phyloP scores from a whole-genome alignment of 2,113 vertebrate species.

The Procavia capensis region DNA sequence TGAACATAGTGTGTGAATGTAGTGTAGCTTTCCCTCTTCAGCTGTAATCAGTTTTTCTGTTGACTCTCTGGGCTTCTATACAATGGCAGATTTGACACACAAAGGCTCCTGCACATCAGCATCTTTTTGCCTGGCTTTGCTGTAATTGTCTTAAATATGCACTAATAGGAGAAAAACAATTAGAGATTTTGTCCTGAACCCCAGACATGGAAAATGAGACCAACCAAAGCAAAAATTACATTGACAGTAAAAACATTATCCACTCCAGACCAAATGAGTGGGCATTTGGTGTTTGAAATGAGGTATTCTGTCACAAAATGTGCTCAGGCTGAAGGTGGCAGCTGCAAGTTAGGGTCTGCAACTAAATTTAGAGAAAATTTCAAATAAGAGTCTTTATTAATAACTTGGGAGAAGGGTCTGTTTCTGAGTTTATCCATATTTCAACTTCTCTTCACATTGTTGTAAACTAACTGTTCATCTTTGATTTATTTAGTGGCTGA shows the following conservation, averaged over 20 bases:
- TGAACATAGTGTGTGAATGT: constrained; percentile 59
- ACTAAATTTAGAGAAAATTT: constrained; percentile 25
- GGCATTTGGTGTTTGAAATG: neutral
- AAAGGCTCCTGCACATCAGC: constrained; percentile 44
- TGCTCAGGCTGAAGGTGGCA: neutral
- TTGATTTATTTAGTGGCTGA: neutral
- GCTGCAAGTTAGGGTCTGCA: neutral
- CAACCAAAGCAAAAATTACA: constrained; percentile 50
- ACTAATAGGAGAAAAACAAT: constrained; percentile 57
- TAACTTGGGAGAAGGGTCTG: neutral
- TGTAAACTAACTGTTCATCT: neutral
- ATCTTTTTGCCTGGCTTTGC: constrained; percentile 66
- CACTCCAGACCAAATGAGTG: neutral
- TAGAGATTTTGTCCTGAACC: constrained; percentile 19
- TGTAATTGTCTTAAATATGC: constrained; percentile 65
- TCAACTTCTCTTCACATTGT: neutral
- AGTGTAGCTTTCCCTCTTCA: constrained; percentile 37
- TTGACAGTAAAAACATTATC: neutral
- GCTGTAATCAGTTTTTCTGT: constrained; percentile 63
- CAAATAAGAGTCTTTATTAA: neutral
- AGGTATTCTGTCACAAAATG: neutral
- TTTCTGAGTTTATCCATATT: neutral
- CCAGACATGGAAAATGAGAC: constrained; percentile 2
- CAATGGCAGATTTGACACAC: constrained; percentile 56
- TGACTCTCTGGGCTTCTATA: constrained; percentile 41